phyloP scores from a whole-genome alignment of 2,888 invertebrate genomes.

The Esperia sulphurella region DNA sequence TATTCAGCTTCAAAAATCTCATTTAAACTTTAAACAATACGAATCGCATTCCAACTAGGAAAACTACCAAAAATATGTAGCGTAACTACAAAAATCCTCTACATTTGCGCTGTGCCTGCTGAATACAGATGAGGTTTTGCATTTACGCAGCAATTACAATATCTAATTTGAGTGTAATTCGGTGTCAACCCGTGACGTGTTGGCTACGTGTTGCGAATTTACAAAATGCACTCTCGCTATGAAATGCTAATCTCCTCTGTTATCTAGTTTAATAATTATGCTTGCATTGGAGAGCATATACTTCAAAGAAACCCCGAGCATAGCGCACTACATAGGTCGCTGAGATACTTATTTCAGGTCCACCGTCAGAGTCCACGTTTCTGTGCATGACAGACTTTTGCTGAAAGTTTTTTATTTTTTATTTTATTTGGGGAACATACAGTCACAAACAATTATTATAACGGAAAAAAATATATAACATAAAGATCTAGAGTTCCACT shows the following conservation, averaged over 20 bases:
- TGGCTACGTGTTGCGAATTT: slow-evolving; percentile 10
- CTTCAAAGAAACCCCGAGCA: too few relatives aligned
- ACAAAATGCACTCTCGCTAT: slow-evolving; percentile 10
- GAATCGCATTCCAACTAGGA: background rate
- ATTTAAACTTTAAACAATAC: background rate
- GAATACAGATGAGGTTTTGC: slow-evolving; percentile 45
- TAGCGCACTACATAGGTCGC: too few relatives aligned
- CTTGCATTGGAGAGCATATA: too few relatives aligned
- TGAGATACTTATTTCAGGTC: too few relatives aligned
- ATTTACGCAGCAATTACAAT: slow-evolving; percentile 46
- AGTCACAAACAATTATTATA: too few relatives aligned
- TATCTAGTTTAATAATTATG: slow-evolving; percentile 27
- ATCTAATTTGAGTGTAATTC: slow-evolving; percentile 44
- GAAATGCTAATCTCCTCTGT: slow-evolving; percentile 27
- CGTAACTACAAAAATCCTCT: background rate
- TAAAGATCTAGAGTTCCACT: too few relatives aligned
- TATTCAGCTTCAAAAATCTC: background rate
- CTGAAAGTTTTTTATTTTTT: too few relatives aligned
- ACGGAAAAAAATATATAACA: too few relatives aligned
- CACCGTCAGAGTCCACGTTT: too few relatives aligned
- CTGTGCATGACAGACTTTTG: too few relatives aligned
- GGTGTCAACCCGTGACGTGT: slow-evolving; percentile 21
- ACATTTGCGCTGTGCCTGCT: background rate
- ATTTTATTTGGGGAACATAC: too few relatives aligned
- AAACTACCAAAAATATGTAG: background rate